These are phyloP conservation scores for Craseonycteris thonglongyai DNA, from an alignment of 2,113 vertebrate genomes.

Conservation along the genomic window DNA sequence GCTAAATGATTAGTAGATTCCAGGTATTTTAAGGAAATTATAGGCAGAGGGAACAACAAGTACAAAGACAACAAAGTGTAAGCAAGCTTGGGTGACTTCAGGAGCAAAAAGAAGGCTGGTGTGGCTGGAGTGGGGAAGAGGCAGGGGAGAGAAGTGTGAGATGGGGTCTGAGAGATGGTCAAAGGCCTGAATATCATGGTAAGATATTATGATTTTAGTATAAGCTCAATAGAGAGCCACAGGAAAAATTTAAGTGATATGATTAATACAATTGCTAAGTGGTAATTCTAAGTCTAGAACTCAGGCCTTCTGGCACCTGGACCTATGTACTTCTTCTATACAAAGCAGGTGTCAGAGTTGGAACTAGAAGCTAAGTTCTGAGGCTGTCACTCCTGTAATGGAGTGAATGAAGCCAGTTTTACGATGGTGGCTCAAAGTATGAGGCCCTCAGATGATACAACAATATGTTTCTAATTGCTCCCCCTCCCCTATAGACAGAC, in stretches of 20 bases:
- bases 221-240: neutral
- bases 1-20: neutral
- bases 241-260: neutral
- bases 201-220: neutral
- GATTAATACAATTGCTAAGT: neutral
- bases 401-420: neutral
- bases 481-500: neutral
- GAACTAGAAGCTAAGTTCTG: neutral
- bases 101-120: neutral
- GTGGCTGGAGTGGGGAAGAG: neutral
- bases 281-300: neutral
- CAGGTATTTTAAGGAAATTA: neutral
- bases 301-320: neutral
- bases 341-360: neutral
- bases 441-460: neutral
- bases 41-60: neutral
- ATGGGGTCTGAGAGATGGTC: neutral
- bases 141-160: neutral
- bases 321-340: neutral
- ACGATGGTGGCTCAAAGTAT: neutral
- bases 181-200: neutral
- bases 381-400: neutral
- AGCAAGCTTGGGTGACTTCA: neutral
- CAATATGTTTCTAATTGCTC: neutral
- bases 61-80: neutral